Base-by-base conservation (phyloP, 2,113 vertebrate genomes). In the Hyla sarda region DNA sequence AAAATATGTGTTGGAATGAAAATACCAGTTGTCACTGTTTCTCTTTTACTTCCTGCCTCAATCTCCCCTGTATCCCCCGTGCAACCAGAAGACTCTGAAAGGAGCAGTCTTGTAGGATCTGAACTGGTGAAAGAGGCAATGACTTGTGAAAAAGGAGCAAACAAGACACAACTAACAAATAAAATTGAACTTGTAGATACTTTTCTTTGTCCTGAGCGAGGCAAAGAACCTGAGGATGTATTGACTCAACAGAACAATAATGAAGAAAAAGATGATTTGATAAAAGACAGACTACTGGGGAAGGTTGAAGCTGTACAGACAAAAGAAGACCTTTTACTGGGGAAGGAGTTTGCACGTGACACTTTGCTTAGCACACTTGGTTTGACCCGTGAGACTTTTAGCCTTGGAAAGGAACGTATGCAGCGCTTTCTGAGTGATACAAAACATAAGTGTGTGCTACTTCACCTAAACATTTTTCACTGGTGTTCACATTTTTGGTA, bases 91-190 rank as follows among this genome's bases (percentile, higher is more conserved):
- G 96, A 95, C 82, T 97, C 97, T 0, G 98, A 98, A 85, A 97
- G 95, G 71, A 96, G 95, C 25, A 99, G 98, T 91, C 90, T 99
- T 45, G 90, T 96, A 0, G 97, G 97, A 82, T 98, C 97, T 0
- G 97, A 99, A 85, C 89, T 95, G n/a, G 23, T 28, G n/a, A 76
- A 80, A 30, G 76, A 21, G 11, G 50, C 8, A 10, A 56, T 91
- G 82, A 32, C 10, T 1, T 21, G 82, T 54, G 92, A 92, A 28
- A 89, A 88, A 41, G 89, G 88, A 75, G 88, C 88, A 52, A 87
- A 82, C 14, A 94, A 91, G 76, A 92, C 90, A 0, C 93, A 93
- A n/a, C 79, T 72, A 23, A 86, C 89, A 52, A 93, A 90, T 0
- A 93, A 94, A 62, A 90, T 89, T 85, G 91, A 81, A 37, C 75